Conservation (phyloP, 1,140 invertebrate genomes). For the Papilio helenus region DNA sequence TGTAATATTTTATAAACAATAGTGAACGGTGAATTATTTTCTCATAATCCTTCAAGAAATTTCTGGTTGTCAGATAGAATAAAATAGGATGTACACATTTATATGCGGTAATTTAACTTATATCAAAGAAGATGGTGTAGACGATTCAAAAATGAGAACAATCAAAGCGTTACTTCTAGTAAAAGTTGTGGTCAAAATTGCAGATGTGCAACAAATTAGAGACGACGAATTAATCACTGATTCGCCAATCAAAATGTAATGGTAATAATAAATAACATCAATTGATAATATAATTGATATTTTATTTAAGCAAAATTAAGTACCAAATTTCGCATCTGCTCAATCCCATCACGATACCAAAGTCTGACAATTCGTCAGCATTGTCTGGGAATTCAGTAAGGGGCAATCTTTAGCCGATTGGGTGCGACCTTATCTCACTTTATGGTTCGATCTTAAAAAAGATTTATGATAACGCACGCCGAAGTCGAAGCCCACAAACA, state of each 20-base stretch:
- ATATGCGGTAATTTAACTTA: background rate
- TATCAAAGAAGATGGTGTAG: background rate
- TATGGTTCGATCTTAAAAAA: slow-evolving; percentile 81
- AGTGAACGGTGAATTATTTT: background rate
- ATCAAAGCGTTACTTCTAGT: background rate
- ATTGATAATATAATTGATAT: background rate
- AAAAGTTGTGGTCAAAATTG: background rate
- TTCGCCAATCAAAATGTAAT: background rate
- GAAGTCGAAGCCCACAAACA: slow-evolving; percentile 73
- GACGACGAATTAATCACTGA: background rate
- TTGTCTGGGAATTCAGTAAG: slow-evolving; percentile 70
- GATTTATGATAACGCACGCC: slow-evolving; percentile 82
- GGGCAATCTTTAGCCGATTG: slow-evolving; percentile 79
- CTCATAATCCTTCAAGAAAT: slow-evolving; percentile 1
- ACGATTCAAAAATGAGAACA: background rate
- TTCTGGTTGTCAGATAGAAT: slow-evolving; percentile 31
- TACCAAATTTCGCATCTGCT: slow-evolving; percentile 44
- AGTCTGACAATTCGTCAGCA: slow-evolving; percentile 75
- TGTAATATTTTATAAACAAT: slow-evolving; percentile 35
- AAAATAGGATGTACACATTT: slow-evolving; percentile 24
- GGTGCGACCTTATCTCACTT: slow-evolving; percentile 80
- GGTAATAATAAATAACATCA: background rate
- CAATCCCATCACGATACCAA: slow-evolving; percentile 53
- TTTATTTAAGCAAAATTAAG: background rate
- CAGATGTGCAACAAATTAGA: background rate